A percentile compares a stretch with the other conserved stretches of the same genome.
These are phyloP conservation scores for Microtus montanus DNA, from an alignment of 2,113 vertebrate species.

Conservation along the genomic window DNA sequence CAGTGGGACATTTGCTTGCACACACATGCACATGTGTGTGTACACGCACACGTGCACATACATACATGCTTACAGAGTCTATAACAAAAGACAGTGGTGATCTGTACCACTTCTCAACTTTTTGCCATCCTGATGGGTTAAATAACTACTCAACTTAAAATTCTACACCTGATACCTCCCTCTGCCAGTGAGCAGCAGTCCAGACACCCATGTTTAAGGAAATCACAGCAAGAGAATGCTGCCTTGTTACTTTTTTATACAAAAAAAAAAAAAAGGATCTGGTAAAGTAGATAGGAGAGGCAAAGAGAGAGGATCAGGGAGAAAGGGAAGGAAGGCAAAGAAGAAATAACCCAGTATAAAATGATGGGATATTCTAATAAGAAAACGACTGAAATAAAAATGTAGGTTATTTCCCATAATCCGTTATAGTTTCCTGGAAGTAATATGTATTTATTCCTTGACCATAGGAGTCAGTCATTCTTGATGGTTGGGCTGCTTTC, in stretches of 20 bases:
- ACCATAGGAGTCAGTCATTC: not conserved
- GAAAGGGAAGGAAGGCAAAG: not conserved
- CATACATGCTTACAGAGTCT: not conserved
- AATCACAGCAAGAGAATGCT: not conserved
- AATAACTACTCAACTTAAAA: not conserved
- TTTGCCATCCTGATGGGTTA: not conserved
- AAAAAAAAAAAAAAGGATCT: not conserved
- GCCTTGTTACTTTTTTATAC: not conserved
- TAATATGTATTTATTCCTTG: not conserved
- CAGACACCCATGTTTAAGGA: not conserved
- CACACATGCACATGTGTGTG: too few relatives aligned
- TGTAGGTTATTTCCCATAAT: not conserved
- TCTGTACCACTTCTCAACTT: slow-evolving; percentile 7
- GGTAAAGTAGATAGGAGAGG: not conserved
- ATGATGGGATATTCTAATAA: not conserved
- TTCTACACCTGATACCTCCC: not conserved
- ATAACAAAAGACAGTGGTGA: not conserved
- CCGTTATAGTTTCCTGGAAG: not conserved
- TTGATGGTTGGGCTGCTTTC: not conserved
- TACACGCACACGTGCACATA: fast-evolving
- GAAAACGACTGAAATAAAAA: not conserved
- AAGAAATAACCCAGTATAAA: not conserved
- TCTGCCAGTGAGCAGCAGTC: not conserved
- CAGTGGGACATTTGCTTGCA: not conserved
- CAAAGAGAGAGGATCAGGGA: not conserved